Evolutionary conservation across 2,797 vertebrate species (phyloP).

Genomic region (Ceyx erithaca): DNA sequence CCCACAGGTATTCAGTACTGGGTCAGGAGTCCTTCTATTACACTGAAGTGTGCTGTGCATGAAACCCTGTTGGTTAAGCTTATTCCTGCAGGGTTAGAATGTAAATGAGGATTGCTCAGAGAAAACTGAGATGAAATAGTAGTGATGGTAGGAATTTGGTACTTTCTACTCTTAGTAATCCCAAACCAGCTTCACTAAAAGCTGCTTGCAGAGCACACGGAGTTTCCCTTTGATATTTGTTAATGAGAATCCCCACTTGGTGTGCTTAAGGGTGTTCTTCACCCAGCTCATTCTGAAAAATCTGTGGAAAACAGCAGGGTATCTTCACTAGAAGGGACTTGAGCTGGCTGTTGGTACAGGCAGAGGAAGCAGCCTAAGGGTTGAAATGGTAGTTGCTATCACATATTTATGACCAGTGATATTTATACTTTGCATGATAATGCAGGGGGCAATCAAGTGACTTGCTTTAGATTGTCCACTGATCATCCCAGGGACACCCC

Average conservation of each 20-base stretch:
- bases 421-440: background rate
- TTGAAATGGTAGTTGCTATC: background rate
- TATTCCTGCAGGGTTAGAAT: background rate
- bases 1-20: background rate
- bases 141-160: background rate
- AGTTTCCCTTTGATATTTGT: constrained; percentile 53
- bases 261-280: constrained; percentile 39
- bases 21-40: background rate
- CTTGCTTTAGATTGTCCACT: background rate
- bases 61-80: background rate
- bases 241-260: constrained; percentile 48
- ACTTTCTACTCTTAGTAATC: background rate
- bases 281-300: constrained; percentile 18
- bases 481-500: background rate
- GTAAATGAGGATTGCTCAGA: background rate
- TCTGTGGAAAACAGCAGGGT: constrained; percentile 25
- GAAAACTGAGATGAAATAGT: background rate
- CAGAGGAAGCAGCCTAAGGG: background rate
- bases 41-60: background rate
- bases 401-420: background rate
- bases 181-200: constrained; percentile 9
- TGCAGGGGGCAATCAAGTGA: background rate
- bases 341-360: background rate
- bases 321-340: background rate
- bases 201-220: constrained; percentile 1